phyloP scores from a whole-genome alignment of 2,888 invertebrate genomes.

The Epistrophella euchroma region DNA sequence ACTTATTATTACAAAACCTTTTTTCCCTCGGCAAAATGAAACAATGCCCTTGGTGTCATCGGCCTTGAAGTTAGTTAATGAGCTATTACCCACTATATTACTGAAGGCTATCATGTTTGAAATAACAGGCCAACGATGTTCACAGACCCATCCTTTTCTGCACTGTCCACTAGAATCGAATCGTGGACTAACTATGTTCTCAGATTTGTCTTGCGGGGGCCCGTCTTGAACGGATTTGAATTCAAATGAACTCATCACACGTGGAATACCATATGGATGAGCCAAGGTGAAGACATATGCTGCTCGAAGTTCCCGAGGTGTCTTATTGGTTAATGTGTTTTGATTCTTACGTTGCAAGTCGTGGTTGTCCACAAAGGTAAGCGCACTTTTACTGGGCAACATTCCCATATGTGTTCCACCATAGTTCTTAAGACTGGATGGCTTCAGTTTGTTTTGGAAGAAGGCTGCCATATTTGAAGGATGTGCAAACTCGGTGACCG shows the following conservation, averaged over 20 bases:
- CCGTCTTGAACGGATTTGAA: conserved; percentile 85
- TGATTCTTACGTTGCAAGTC: conserved; percentile 90
- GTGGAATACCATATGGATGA: conserved; percentile 90
- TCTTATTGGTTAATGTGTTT: conserved; percentile 37
- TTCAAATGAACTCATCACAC: conserved; percentile 92
- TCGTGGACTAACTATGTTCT: conserved; percentile 84
- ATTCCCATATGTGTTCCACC: conserved; percentile 87
- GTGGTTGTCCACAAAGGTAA: conserved; percentile 94
- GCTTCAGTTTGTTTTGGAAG: conserved; percentile 86
- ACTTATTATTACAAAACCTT: conserved; percentile 90
- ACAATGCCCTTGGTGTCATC: conserved; percentile 91
- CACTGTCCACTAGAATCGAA: conserved; percentile 88
- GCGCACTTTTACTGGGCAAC: conserved; percentile 85
- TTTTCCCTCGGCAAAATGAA: conserved; percentile 90
- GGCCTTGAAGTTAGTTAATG: conserved; percentile 88
- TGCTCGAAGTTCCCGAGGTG: conserved; percentile 42
- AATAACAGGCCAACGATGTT: conserved; percentile 92
- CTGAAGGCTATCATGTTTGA: conserved; percentile 90
- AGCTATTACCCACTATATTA: conserved; percentile 86
- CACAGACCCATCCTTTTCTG: conserved; percentile 90
- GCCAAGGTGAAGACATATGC: conserved; percentile 89
- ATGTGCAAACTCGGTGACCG: conserved; percentile 90
- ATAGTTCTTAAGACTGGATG: conserved; percentile 86
- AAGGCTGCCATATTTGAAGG: conserved; percentile 83
- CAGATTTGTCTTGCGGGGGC: conserved; percentile 50